Evolutionary conservation across 2,888 invertebrate genomes (phyloP), one percentile per base, ranked within the genome.

Genomic region (Archips xylosteana): DNA sequence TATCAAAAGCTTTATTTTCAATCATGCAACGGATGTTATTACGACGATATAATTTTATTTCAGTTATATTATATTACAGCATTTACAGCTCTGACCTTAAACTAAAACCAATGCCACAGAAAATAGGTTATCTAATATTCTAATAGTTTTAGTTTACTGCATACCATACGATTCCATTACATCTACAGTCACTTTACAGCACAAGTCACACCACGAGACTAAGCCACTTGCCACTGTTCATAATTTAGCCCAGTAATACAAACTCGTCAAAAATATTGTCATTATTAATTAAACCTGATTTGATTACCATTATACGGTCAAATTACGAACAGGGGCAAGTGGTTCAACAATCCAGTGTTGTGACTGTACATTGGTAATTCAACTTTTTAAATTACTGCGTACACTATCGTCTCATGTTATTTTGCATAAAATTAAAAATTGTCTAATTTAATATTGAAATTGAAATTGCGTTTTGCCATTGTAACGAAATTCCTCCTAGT

Each of bases 41-140:
- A n/a, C 36, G 4, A 3, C 10, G n/a, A 39, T 8, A 36, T 59
- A 39, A 36, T n/a, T 62, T 23, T 42, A 62, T 62, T 42, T 61
- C 8, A 13, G 15, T 23, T 15, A 42, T 15, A 23, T 23, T 23
- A 23, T 23, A n/a, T 61, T 42, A 61, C 59, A 36, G 13, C 36
- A 34, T 60, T 65, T 51, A 65, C 47, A 47, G 13, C 34, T 23
- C 34, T 51, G 39, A 32, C 36, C 64, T 70, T 45, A 59, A 36
- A 36, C 34, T 15, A 51, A 54, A 54, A 13, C 32, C 69, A 64
- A 59, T 70, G 70, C 23, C 42, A 70, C 64, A 45, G 63, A 57
- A 57, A 70, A 59, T 70, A 64, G 63, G 70, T 70, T 70, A 70
- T 70, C 45, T 36, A 70, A 64, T 42, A 59, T 54, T 23, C 23